A percentile compares a stretch with the other conserved stretches of the same genome.
Evolutionary conservation across 2,113 vertebrate species (phyloP).

Genomic region (Orcinus orca): DNA sequence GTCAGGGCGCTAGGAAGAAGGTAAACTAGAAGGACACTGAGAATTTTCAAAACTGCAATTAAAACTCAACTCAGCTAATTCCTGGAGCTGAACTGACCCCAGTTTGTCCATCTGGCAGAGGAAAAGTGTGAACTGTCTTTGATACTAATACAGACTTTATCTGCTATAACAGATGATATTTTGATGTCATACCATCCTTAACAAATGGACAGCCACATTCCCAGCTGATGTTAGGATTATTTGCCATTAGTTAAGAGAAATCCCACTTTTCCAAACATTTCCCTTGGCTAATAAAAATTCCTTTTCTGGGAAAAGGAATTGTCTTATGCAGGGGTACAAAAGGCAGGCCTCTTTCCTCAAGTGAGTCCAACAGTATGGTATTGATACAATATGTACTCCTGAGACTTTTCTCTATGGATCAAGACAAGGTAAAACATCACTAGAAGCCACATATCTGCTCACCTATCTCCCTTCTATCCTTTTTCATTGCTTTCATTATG

Average conservation of each 20-base stretch:
- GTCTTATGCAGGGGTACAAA: neutral
- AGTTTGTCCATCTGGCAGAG: neutral
- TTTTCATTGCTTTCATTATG: neutral
- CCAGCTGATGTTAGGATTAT: neutral
- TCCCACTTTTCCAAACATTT: neutral
- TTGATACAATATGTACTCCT: neutral
- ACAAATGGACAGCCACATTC: neutral
- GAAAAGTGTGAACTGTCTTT: neutral
- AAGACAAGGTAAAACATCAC: neutral
- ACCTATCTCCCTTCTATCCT: neutral
- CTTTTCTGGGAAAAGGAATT: neutral
- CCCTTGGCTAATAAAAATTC: neutral
- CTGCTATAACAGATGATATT: neutral
- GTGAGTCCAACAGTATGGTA: neutral
- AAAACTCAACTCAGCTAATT: neutral
- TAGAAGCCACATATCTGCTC: neutral
- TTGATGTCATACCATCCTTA: neutral
- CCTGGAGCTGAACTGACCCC: neutral
- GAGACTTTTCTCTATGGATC: neutral
- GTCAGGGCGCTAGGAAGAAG: neutral
- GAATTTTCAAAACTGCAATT: neutral
- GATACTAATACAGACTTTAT: neutral
- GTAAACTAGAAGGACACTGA: neutral
- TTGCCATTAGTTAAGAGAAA: neutral
- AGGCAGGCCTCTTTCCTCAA: neutral